A percentile compares a stretch with the other conserved stretches of the same genome.
Conservation (phyloP, 2,888 invertebrate species). For the Venusia cambrica region DNA sequence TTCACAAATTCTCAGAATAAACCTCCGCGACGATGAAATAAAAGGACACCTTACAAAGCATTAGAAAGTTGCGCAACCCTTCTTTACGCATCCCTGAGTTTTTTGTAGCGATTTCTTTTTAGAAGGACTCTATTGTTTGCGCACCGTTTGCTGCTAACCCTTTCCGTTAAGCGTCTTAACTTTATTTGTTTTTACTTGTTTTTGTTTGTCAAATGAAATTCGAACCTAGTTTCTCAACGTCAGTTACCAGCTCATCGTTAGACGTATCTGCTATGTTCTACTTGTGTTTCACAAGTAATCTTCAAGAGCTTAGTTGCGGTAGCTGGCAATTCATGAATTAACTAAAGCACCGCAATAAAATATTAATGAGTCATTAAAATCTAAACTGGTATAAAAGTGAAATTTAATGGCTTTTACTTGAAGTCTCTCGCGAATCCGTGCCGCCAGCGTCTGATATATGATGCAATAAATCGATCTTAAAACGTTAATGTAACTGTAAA, state of each 20-base stretch:
- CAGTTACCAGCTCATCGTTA: constrained; percentile 11
- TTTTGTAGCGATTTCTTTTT: constrained; percentile 64
- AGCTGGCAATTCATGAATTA: constrained; percentile 76
- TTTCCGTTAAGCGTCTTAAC: constrained; percentile 64
- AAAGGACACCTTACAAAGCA: constrained; percentile 72
- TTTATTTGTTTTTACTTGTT: constrained; percentile 55
- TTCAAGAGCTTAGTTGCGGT: constrained; percentile 64
- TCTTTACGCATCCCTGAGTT: constrained; percentile 60
- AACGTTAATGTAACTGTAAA: constrained; percentile 48
- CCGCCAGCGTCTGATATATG: constrained; percentile 62
- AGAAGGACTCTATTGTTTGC: constrained; percentile 64
- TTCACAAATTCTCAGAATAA: constrained; percentile 69
- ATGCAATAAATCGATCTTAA: constrained; percentile 64
- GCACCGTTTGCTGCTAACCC: constrained; percentile 69
- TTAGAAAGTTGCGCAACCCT: constrained; percentile 81
- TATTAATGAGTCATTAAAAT: constrained; percentile 78
- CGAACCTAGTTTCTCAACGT: constrained; percentile 25
- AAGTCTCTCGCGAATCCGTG: constrained; percentile 60
- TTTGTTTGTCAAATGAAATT: constrained; percentile 42
- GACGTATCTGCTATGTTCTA: constrained; percentile 25
- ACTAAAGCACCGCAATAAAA: constrained; percentile 73
- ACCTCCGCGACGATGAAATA: constrained; percentile 41
- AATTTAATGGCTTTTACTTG: constrained; percentile 68
- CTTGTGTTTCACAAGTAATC: constrained; percentile 49
- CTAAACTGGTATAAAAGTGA: constrained; percentile 77